These are phyloP conservation scores for Platichthys flesus DNA, from an alignment of 2,113 vertebrate genomes.

Conservation along the genomic window DNA sequence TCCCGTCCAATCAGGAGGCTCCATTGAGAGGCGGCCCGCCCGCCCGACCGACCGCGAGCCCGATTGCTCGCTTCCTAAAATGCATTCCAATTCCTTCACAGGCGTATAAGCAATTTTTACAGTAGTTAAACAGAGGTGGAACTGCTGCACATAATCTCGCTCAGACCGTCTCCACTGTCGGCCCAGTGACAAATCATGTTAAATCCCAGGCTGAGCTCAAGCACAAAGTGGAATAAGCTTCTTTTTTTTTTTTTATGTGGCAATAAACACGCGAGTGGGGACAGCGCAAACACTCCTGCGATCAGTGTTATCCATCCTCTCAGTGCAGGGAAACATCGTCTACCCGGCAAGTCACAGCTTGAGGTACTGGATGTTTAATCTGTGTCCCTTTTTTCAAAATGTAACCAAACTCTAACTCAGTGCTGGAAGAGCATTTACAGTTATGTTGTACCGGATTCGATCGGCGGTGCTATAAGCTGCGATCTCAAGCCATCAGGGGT, in stretches of 20 bases:
- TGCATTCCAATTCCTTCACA: conserved; percentile 85
- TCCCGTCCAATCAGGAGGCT: conserved; percentile 61
- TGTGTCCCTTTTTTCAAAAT: conserved; percentile 28
- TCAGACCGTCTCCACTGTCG: conserved; percentile 73
- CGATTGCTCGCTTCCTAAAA: conserved; percentile 75
- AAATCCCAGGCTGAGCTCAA: conserved; percentile 80
- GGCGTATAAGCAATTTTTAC: conserved; percentile 85
- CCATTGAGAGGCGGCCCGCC: conserved; percentile 36
- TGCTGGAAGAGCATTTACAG: conserved; percentile 16
- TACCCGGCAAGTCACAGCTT: conserved; percentile 56
- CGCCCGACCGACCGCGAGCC: conserved; percentile 48
- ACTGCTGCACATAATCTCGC: conserved; percentile 83
- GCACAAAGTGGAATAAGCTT: conserved; percentile 71
- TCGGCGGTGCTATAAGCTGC: background rate
- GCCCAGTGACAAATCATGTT: conserved; percentile 81
- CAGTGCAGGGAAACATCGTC: conserved; percentile 47
- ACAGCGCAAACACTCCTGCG: conserved; percentile 55
- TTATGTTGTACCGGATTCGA: conserved; percentile 10
- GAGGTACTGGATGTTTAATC: conserved; percentile 58
- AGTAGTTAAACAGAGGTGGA: conserved; percentile 84
- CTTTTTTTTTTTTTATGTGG: conserved; percentile 29
- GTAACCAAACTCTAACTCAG: conserved; percentile 37
- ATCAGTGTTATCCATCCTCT: conserved; percentile 66
- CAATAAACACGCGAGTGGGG: conserved; percentile 62
- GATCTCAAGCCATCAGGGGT: conserved; percentile 14